phyloP scores from a whole-genome alignment of 2,888 invertebrate genomes.

The Dryadula phaetusa region DNA sequence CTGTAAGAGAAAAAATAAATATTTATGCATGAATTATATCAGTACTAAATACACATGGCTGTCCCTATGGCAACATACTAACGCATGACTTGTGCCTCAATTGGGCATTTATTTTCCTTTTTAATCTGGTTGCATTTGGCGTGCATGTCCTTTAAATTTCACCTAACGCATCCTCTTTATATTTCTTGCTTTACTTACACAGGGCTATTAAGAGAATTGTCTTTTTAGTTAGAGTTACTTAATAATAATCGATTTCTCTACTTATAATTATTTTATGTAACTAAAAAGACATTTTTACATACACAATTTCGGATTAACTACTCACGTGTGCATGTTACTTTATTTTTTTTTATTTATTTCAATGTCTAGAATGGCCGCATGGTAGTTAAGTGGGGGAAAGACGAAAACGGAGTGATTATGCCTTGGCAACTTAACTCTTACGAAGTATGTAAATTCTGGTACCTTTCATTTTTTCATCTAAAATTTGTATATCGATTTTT shows the following conservation, averaged over 20 bases:
- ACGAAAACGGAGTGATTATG: conserved; percentile 79
- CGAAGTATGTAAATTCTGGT: conserved; percentile 73
- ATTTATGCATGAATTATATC: conserved; percentile 60
- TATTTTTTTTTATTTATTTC: conserved; percentile 71
- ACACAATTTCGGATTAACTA: conserved; percentile 23
- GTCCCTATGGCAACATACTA: conserved; percentile 22
- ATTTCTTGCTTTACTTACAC: conserved; percentile 3
- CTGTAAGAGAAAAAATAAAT: conserved; percentile 71
- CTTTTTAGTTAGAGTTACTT: conserved; percentile 20
- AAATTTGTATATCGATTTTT: conserved; percentile 14
- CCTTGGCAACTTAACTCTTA: conserved; percentile 79
- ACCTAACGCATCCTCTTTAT: conserved; percentile 2
- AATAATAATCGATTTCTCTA: background rate
- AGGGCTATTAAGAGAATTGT: conserved; percentile 18
- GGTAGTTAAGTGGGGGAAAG: conserved; percentile 83
- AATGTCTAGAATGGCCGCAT: conserved; percentile 81
- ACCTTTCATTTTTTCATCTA: conserved; percentile 44
- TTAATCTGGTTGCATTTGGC: background rate
- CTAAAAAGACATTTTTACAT: conserved; percentile 32
- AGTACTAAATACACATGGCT: conserved; percentile 30
- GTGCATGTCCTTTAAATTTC: background rate
- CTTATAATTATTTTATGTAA: background rate
- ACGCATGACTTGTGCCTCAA: conserved; percentile 25
- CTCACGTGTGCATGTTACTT: conserved; percentile 63
- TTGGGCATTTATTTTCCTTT: background rate